Percentiles rank a stretch among this genome's conserved stretches.
phyloP scores from a whole-genome alignment of 2,888 invertebrate genomes.

The Ellobium chinense region DNA sequence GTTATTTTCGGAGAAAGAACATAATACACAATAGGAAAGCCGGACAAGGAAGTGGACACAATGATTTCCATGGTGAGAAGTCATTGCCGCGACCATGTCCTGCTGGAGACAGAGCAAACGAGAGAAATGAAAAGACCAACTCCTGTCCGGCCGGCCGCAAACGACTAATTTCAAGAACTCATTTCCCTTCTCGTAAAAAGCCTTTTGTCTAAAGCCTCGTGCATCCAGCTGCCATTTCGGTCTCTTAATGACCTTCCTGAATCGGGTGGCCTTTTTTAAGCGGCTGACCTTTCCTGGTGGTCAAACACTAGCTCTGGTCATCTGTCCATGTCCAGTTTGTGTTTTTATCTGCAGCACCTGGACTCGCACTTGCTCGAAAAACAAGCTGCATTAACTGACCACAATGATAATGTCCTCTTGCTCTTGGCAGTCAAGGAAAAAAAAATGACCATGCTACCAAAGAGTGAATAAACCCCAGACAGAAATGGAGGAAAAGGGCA shows the following conservation, averaged over 20 bases:
- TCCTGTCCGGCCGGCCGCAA: background rate
- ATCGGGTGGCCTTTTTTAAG: conserved; percentile 4
- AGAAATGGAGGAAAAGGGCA: background rate
- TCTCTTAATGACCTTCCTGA: conserved; percentile 3
- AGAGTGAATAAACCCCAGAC: background rate
- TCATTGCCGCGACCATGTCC: background rate
- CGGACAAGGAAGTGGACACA: too few relatives aligned
- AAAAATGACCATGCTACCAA: conserved; percentile 14
- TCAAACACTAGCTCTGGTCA: conserved; percentile 37
- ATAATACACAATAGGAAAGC: too few relatives aligned
- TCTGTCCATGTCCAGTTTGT: conserved; percentile 36
- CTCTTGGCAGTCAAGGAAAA: background rate
- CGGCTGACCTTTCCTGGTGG: conserved; percentile 14
- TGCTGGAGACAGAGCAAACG: background rate
- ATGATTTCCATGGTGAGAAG: too few relatives aligned
- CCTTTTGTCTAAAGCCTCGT: conserved; percentile 1
- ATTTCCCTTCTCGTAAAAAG: background rate
- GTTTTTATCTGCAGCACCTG: conserved; percentile 31
- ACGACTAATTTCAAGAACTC: conserved; percentile 22
- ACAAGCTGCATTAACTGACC: conserved; percentile 36
- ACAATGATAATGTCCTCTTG: conserved; percentile 18
- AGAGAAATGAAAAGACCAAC: background rate
- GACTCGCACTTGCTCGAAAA: background rate
- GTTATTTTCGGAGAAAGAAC: too few relatives aligned
- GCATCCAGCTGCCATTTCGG: conserved; percentile 10